Evolutionary conservation across 2,888 invertebrate genomes (phyloP).

Genomic region (Amiota minor): DNA sequence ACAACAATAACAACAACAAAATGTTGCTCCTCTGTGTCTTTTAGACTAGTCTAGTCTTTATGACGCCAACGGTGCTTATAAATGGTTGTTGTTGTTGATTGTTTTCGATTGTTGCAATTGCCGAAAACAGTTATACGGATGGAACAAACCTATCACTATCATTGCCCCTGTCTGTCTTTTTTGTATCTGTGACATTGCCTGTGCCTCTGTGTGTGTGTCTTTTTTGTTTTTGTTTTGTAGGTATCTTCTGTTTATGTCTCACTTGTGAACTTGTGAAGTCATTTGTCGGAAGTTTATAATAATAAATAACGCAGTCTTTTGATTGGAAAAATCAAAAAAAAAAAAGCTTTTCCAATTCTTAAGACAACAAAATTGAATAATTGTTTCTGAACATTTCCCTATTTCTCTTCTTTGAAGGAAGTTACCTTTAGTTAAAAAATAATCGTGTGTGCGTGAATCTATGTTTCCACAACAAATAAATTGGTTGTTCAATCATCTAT

Average conservation of each 20-base stretch:
- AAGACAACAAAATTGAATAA: background rate
- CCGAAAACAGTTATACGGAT: constrained; percentile 14
- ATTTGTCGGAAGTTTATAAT: constrained; percentile 28
- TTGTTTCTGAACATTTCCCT: no score
- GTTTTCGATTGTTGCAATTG: constrained; percentile 35
- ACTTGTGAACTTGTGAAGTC: constrained; percentile 24
- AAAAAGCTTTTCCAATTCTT: background rate
- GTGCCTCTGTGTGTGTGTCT: background rate
- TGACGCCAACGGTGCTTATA: constrained; percentile 55
- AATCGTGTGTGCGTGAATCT: no score
- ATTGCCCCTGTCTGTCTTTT: background rate
- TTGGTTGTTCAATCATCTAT: no score
- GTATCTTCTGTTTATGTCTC: background rate
- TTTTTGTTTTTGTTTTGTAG: background rate
- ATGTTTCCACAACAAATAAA: no score
- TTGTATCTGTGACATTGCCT: background rate
- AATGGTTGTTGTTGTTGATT: constrained; percentile 30
- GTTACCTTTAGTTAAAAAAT: no score
- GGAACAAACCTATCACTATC: constrained; percentile 6
- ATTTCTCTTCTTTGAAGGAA: no score
- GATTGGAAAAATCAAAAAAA: background rate
- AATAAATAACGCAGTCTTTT: constrained; percentile 23
- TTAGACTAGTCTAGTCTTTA: constrained; percentile 60
- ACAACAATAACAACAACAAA: background rate
- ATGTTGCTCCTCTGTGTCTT: constrained; percentile 16